phyloP scores from a whole-genome alignment of 2,888 invertebrate genomes.

The Ophion obscuratus region DNA sequence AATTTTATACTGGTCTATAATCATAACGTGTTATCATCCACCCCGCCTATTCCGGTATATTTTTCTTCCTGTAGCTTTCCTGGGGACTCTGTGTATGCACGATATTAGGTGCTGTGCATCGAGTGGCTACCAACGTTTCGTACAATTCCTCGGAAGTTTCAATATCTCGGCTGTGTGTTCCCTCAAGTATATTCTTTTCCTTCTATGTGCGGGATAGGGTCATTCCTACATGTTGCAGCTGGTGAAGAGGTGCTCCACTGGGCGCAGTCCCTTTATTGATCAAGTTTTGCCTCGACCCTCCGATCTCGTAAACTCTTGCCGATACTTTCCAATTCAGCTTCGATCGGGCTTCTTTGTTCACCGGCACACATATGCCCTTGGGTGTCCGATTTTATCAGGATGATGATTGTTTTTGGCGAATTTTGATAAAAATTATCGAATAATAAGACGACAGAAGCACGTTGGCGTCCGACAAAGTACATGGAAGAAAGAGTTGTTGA shows the following conservation, averaged over 20 bases:
- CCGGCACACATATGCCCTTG: constrained; percentile 9
- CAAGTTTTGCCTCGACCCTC: constrained; percentile 51
- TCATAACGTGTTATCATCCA: constrained; percentile 19
- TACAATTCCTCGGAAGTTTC: constrained; percentile 35
- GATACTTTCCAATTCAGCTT: constrained; percentile 63
- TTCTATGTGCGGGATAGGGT: constrained; percentile 20
- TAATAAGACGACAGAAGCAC: background rate
- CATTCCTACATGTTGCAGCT: constrained; percentile 25
- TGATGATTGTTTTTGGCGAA: background rate
- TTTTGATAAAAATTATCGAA: too few relatives aligned
- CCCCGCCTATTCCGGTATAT: constrained; percentile 5
- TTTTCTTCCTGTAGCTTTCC: background rate
- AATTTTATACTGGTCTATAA: constrained; percentile 14
- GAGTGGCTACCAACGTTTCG: constrained; percentile 26
- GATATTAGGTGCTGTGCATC: constrained; percentile 28
- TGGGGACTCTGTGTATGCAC: background rate
- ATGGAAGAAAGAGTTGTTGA: background rate
- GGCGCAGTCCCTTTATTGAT: constrained; percentile 40
- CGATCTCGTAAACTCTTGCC: constrained; percentile 45
- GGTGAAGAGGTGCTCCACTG: constrained; percentile 33
- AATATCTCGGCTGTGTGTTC: constrained; percentile 41
- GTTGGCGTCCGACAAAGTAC: background rate
- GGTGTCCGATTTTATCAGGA: constrained; percentile 6
- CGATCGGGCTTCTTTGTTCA: constrained; percentile 14
- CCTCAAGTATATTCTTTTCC: constrained; percentile 30